These are phyloP conservation scores for Lutjanus campechanus DNA, from an alignment of 2,797 vertebrate species.

Conservation along the genomic window DNA sequence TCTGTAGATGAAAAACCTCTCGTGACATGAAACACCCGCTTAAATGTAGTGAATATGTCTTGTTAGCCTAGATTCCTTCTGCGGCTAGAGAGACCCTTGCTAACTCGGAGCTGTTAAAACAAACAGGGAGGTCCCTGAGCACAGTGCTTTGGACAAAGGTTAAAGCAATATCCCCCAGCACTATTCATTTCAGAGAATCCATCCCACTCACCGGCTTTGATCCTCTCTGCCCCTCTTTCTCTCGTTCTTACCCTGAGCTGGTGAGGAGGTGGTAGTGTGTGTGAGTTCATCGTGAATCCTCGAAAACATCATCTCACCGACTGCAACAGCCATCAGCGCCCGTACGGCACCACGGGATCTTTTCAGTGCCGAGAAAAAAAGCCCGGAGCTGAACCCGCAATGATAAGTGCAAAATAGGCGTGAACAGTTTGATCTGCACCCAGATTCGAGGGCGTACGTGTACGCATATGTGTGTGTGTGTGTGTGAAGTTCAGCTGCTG, in stretches of 20 bases:
- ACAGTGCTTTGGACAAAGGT: constrained; percentile 84
- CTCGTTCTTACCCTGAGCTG: constrained; percentile 67
- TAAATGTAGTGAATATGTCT: constrained; percentile 60
- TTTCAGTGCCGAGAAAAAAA: constrained; percentile 28
- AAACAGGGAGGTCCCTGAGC: constrained; percentile 85
- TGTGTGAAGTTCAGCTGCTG: constrained; percentile 68
- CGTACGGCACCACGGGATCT: constrained; percentile 40
- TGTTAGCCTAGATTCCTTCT: constrained; percentile 71
- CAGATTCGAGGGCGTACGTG: constrained; percentile 42
- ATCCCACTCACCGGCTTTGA: constrained; percentile 83
- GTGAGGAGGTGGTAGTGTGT: constrained; percentile 67
- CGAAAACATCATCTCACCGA: constrained; percentile 59
- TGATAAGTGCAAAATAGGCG: constrained; percentile 51
- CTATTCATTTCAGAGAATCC: constrained; percentile 85
- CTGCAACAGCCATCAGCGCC: constrained; percentile 48
- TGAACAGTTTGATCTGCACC: constrained; percentile 50
- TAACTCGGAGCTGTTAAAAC: constrained; percentile 84
- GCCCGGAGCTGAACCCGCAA: constrained; percentile 41
- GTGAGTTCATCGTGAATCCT: constrained; percentile 59
- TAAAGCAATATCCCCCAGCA: constrained; percentile 86
- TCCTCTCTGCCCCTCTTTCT: constrained; percentile 73
- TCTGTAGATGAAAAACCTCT: constrained; percentile 55
- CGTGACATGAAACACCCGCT: constrained; percentile 63
- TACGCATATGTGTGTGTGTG: constrained; percentile 4
- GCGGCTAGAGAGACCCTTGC: constrained; percentile 75